Conservation (phyloP, 2,113 vertebrate species). For the Nicator chloris region DNA sequence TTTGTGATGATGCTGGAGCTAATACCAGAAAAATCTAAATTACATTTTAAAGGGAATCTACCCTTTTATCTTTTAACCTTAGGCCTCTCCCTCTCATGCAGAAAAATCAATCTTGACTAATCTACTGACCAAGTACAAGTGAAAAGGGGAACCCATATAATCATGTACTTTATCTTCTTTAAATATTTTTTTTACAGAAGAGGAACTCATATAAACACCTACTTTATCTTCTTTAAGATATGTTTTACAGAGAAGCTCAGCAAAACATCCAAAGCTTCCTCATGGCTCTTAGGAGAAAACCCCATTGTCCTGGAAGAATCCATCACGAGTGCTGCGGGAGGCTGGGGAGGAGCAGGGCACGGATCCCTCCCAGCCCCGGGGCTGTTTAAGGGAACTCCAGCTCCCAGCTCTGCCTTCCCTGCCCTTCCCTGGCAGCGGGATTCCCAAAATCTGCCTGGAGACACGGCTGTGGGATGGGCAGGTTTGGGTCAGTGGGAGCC, state of each 20-base stretch:
- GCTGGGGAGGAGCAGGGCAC: neutral
- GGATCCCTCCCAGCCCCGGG: no score
- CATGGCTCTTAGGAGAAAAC: neutral
- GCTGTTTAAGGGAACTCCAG: neutral
- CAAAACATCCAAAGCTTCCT: neutral
- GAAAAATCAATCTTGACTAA: slow-evolving; percentile 77
- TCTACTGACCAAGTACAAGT: slow-evolving; percentile 68
- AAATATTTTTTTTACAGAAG: slow-evolving; percentile 12
- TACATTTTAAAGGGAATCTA: slow-evolving; percentile 70
- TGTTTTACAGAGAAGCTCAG: slow-evolving; percentile 13
- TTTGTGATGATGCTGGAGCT: slow-evolving; percentile 56
- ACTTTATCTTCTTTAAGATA: slow-evolving; percentile 51
- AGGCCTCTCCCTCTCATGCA: slow-evolving; percentile 65
- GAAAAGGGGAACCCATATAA: slow-evolving; percentile 46
- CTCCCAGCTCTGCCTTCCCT: accelerated
- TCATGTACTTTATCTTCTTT: slow-evolving; percentile 52
- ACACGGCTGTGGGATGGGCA: neutral
- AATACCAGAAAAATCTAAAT: slow-evolving; percentile 67
- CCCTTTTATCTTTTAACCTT: slow-evolving; percentile 78
- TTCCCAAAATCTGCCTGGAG: accelerated
- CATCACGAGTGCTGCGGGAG: neutral
- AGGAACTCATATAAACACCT: slow-evolving; percentile 23
- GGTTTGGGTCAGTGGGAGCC: neutral
- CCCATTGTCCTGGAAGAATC: neutral
- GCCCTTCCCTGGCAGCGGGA: neutral